Evolutionary conservation across 53 echinoderm and acorn worm genomes (phyloP), one percentile per base, ranked within the genome.

Genomic region (Astropecten irregularis): DNA sequence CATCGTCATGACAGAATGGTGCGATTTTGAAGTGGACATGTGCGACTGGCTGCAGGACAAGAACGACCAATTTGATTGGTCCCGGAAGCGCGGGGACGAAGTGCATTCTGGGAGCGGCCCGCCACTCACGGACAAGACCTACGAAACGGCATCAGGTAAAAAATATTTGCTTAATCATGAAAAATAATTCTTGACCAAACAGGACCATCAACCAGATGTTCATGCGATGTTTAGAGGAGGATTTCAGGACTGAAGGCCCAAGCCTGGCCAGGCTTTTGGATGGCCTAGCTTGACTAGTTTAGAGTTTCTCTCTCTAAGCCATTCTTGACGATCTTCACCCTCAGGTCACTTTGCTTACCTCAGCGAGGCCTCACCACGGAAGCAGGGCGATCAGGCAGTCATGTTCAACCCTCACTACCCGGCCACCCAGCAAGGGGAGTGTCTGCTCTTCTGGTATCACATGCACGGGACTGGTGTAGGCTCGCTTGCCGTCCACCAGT

Each of bases 381-480:
- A 25, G 5, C 36, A 25, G 9, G 86, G 86, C 1, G 74, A 85
- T 31, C 29, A n/a, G 19, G 76, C 86, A 74, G 49, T 85, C 53
- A 62, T 85, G 40, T 85, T 62, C 76, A 85, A 85, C 66, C 66
- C 66, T 26, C 64, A 85, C 40, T 85, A 65, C 42, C 66, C 76
- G 3, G 86, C 86, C 56, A 76, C 86, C 0, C 40, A 52, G 2
- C 9, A 4, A 27, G 86, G 86, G 3, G 87, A 76, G 49, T 95
- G 95, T 59, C 33, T 95, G 14, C 81, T 86, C 16, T 90, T 93
- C 71, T 95, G 91, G 91, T 95, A 95, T 30, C 91, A 95, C 60
- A 91, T 95, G 93, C 91, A 86, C 49, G 82, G 83, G 0, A n/a
- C 31, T 1, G 95, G 84, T 9, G 84, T 89, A 2, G 85, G 88